A percentile compares a stretch with the other conserved stretches of the same genome.
Evolutionary conservation across 2,797 vertebrate genomes (phyloP).

Genomic region (Mormyrops attenuatus): DNA sequence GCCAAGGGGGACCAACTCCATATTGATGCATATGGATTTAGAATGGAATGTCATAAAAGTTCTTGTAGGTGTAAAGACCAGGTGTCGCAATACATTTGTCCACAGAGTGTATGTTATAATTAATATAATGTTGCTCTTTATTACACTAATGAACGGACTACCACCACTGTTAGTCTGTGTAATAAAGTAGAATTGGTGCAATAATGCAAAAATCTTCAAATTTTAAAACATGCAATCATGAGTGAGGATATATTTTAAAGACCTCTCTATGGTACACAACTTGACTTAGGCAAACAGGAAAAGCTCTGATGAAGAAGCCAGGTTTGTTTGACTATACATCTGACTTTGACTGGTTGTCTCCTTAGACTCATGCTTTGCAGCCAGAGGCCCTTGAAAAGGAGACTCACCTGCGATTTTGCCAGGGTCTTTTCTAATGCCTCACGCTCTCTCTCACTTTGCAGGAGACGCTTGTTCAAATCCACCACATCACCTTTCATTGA

Average conservation of each 20-base stretch:
- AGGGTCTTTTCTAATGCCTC: conserved; percentile 76
- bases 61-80: neutral
- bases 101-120: neutral
- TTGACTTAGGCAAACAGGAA: neutral
- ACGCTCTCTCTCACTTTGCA: conserved; percentile 73
- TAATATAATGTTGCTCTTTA: neutral
- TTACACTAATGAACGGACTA: neutral
- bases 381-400: neutral
- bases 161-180: neutral
- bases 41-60: too few species aligned
- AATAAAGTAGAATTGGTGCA: neutral
- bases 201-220: neutral
- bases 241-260: neutral
- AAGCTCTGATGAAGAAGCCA: neutral
- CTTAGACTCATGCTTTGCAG: neutral
- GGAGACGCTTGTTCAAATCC: conserved; percentile 75
- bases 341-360: neutral
- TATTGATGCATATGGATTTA: too few species aligned
- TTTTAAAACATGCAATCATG: neutral
- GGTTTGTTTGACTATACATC: neutral
- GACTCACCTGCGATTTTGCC: conserved; percentile 71
- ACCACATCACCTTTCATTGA: conserved; percentile 75
- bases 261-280: neutral
- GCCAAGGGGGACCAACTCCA: neutral
- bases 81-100: neutral